phyloP scores from a whole-genome alignment of 35 echinoderm and acorn worm genomes.

The Apostichopus parvimensis region DNA sequence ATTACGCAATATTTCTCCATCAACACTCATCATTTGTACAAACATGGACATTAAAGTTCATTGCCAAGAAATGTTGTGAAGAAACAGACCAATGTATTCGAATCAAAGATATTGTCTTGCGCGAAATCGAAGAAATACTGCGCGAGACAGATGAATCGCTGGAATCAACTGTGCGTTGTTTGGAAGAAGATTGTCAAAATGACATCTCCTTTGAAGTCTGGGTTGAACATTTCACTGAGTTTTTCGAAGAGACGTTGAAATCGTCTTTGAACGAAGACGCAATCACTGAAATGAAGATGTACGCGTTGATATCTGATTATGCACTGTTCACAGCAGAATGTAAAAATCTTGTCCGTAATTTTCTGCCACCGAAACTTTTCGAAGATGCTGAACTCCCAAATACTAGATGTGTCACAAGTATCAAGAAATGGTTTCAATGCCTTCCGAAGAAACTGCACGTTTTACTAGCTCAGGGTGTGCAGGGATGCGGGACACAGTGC shows the following conservation, averaged over 20 bases:
- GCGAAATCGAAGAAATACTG: neutral
- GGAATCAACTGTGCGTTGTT: neutral
- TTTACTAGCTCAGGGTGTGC: neutral
- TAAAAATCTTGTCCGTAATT: neutral
- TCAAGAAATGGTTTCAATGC: neutral
- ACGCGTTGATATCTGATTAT: slow-evolving; percentile 4
- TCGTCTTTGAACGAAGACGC: slow-evolving; percentile 6
- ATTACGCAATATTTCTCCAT: neutral
- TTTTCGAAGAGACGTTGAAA: neutral
- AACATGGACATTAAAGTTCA: neutral
- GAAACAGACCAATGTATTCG: neutral
- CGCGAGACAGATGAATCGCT: slow-evolving; percentile 15
- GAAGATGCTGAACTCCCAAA: neutral
- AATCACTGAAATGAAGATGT: neutral
- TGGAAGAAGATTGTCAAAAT: neutral
- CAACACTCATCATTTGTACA: neutral
- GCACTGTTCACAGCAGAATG: neutral
- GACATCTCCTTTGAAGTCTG: slow-evolving; percentile 9
- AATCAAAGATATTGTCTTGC: slow-evolving; percentile 16
- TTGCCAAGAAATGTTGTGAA: slow-evolving; percentile 19
- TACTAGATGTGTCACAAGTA: neutral
- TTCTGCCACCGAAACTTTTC: neutral
- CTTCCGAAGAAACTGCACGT: slow-evolving; percentile 34
- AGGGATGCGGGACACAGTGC: neutral
- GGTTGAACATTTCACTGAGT: neutral